phyloP scores from a whole-genome alignment of 2,888 invertebrate species.

The Megalurothrips usitatus region DNA sequence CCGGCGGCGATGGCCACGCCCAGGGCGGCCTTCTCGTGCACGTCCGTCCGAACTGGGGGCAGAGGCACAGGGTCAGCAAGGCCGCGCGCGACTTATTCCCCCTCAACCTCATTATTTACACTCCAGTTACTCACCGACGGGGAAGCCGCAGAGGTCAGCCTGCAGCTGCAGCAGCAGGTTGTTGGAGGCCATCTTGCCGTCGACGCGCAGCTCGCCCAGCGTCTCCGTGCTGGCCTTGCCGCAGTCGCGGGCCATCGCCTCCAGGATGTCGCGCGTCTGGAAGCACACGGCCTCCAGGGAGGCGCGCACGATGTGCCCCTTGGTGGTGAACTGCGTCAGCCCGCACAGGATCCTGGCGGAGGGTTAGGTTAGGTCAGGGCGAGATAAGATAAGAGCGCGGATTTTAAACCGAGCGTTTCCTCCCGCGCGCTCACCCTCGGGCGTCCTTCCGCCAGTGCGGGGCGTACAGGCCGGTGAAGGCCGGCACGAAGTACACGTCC shows the following conservation, averaged over 20 bases:
- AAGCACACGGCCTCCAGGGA: conserved; percentile 94
- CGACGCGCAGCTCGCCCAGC: conserved; percentile 78
- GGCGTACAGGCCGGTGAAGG: conserved; percentile 93
- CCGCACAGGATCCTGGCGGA: conserved; percentile 80
- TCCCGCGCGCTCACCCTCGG: conserved; percentile 76
- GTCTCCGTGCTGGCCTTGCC: conserved; percentile 56
- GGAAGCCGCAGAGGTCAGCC: conserved; percentile 87
- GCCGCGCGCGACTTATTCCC: too few relatives aligned
- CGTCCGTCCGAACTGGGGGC: conserved; percentile 66
- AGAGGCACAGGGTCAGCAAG: not conserved
- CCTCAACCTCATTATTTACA: not conserved
- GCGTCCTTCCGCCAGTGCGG: conserved; percentile 98
- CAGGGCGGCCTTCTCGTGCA: conserved; percentile 85
- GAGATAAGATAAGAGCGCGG: conserved; percentile 32
- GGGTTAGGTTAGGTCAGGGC: not conserved
- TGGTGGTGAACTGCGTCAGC: conserved; percentile 85
- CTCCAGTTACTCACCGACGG: conserved; percentile 64
- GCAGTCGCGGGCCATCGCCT: conserved; percentile 91
- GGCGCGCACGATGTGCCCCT: conserved; percentile 89
- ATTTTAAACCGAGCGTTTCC: too few relatives aligned
- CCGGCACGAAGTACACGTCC: conserved; percentile 97
- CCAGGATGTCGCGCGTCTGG: conserved; percentile 89
- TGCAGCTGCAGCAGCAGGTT: conserved; percentile 91
- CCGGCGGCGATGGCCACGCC: conserved; percentile 93
- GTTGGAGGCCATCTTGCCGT: conserved; percentile 90